Conservation (phyloP, 1,140 invertebrate species). For the Lasaia peninsularis region DNA sequence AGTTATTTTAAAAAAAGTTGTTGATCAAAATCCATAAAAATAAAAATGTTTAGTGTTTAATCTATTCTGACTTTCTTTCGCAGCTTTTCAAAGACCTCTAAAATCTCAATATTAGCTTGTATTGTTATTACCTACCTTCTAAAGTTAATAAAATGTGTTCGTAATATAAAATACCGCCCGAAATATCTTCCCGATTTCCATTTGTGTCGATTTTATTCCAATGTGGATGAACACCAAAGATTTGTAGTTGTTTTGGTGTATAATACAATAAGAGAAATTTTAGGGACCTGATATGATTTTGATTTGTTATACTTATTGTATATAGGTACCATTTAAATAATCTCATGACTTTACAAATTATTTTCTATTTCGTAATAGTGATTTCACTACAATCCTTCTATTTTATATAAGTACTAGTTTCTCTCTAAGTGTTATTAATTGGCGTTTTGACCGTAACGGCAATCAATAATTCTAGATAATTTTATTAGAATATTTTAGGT, state of each 20-base stretch:
- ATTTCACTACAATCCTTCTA: conserved; percentile 14
- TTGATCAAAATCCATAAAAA: not conserved
- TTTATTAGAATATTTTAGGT: conserved; percentile 37
- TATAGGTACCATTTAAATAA: conserved; percentile 65
- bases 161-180: conserved; percentile 13
- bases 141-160: conserved; percentile 37
- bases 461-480: conserved; percentile 12
- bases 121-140: conserved; percentile 53
- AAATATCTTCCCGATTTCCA: conserved; percentile 21
- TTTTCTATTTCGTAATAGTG: conserved; percentile 28
- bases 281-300: conserved; percentile 67
- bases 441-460: not conserved
- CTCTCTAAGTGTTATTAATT: conserved; percentile 21
- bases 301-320: conserved; percentile 59
- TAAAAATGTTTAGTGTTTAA: not conserved
- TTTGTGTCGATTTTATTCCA: conserved; percentile 55
- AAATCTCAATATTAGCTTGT: conserved; percentile 73
- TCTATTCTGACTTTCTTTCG: conserved; percentile 39
- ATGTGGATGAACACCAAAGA: conserved; percentile 69
- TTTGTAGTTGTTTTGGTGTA: conserved; percentile 66
- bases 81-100: conserved; percentile 64
- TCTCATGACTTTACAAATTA: conserved; percentile 35
- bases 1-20: not conserved
- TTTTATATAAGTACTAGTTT: conserved; percentile 34
- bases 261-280: conserved; percentile 65